phyloP scores from a whole-genome alignment of 2,888 invertebrate genomes.

The Pyrrhia umbra region DNA sequence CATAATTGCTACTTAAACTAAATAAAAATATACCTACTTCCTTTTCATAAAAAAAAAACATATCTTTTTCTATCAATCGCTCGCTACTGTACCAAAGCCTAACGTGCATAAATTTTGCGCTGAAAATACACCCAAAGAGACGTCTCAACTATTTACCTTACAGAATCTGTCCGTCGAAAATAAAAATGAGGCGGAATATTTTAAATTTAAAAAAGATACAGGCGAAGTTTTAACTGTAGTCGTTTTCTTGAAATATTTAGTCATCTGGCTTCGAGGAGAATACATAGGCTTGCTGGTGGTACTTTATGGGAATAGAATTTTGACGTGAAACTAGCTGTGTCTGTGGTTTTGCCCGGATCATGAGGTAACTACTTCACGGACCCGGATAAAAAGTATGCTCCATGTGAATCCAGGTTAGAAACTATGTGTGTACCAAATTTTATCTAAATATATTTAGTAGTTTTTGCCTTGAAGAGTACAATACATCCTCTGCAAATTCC shows the following conservation, averaged over 20 bases:
- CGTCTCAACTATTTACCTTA: slow-evolving; percentile 69
- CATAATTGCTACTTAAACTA: no score
- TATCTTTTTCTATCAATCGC: not conserved
- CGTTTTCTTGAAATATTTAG: slow-evolving; percentile 67
- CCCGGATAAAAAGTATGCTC: no score
- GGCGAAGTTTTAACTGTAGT: slow-evolving; percentile 49
- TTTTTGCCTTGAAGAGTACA: no score
- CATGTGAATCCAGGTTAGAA: no score
- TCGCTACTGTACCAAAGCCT: slow-evolving; percentile 28
- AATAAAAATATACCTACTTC: not conserved
- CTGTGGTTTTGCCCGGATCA: no score
- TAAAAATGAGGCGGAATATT: slow-evolving; percentile 75
- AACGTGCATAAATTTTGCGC: slow-evolving; percentile 55
- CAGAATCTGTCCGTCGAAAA: slow-evolving; percentile 68
- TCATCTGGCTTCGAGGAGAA: slow-evolving; percentile 37
- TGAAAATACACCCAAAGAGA: slow-evolving; percentile 61
- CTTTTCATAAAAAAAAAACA: not conserved
- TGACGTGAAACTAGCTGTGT: no score
- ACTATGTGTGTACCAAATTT: no score
- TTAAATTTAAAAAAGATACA: slow-evolving; percentile 69
- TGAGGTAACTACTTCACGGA: no score
- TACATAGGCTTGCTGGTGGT: not conserved
- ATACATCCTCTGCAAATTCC: no score
- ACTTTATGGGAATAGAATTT: not conserved
- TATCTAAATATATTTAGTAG: no score